Percentiles rank a stretch among this genome's conserved stretches.
Evolutionary conservation across 1,140 invertebrate genomes (phyloP).

Genomic region (Pseudomyrmex gracilis): DNA sequence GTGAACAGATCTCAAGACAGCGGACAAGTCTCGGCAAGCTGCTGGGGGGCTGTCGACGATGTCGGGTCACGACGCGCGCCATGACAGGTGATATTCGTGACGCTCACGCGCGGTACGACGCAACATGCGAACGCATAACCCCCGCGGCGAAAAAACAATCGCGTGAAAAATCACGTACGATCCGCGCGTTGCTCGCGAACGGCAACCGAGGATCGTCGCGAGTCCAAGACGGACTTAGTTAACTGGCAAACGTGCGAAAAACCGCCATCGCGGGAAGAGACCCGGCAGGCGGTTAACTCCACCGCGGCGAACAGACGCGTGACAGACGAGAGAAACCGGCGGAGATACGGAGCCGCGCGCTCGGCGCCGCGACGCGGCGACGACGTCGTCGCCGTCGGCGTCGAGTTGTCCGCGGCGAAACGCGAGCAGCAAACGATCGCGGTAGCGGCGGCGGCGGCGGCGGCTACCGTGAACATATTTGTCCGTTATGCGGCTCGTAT

Average conservation of each 20-base stretch:
- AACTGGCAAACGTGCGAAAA: no score
- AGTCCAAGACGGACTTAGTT: no score
- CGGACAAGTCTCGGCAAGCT: not conserved
- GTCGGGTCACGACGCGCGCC: conserved; percentile 20
- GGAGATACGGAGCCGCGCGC: not conserved
- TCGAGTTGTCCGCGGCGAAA: not conserved
- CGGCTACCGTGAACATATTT: conserved; percentile 45
- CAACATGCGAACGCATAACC: not conserved
- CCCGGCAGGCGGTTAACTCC: not conserved
- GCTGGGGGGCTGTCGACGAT: not conserved
- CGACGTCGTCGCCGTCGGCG: not conserved
- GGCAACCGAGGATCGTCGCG: no score
- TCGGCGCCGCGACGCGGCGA: not conserved
- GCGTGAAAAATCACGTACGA: not conserved
- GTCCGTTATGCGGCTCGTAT: not conserved
- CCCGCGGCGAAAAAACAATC: not conserved
- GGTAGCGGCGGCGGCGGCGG: not conserved
- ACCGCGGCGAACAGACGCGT: not conserved
- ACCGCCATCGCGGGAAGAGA: not conserved
- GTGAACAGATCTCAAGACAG: no score
- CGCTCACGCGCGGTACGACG: conserved; percentile 37
- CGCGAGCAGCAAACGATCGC: not conserved
- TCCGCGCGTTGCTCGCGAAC: no score
- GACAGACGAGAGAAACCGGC: not conserved
- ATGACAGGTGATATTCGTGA: conserved; percentile 49